Conservation (phyloP, 1,140 invertebrate genomes). For the Anadara kagoshimensis region DNA sequence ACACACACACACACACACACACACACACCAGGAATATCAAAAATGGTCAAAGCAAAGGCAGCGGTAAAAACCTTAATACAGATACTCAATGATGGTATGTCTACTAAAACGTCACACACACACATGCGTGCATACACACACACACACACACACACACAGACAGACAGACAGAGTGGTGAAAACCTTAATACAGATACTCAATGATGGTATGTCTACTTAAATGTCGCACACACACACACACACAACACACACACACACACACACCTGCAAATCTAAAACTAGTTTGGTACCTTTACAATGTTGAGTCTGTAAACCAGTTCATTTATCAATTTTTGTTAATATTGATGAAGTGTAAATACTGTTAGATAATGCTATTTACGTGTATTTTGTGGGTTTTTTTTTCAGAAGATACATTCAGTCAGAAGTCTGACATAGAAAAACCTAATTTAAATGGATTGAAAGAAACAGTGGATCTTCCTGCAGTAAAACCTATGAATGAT, state of each 20-base stretch:
- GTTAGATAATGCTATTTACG: too few relatives aligned
- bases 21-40: constrained; percentile 37
- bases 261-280: too few relatives aligned
- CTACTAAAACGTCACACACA: too few relatives aligned
- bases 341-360: too few relatives aligned
- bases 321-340: too few relatives aligned
- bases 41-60: constrained; percentile 54
- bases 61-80: constrained; percentile 57
- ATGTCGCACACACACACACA: too few relatives aligned
- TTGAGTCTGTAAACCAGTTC: too few relatives aligned
- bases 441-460: not conserved
- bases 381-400: too few relatives aligned
- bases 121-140: too few relatives aligned
- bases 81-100: constrained; percentile 49
- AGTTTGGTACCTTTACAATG: too few relatives aligned
- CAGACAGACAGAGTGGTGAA: constrained; percentile 59
- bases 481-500: constrained; percentile 37
- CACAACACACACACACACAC: too few relatives aligned
- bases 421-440: not conserved
- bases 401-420: constrained; percentile 1
- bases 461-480: not conserved
- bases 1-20: too few relatives aligned
- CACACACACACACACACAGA: constrained; percentile 40
- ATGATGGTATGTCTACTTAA: constrained; percentile 34
- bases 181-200: constrained; percentile 53